Percentiles rank a stretch among this genome's conserved stretches.
phyloP scores from a whole-genome alignment of 2,888 invertebrate species.

The Agonopterix arenella region DNA sequence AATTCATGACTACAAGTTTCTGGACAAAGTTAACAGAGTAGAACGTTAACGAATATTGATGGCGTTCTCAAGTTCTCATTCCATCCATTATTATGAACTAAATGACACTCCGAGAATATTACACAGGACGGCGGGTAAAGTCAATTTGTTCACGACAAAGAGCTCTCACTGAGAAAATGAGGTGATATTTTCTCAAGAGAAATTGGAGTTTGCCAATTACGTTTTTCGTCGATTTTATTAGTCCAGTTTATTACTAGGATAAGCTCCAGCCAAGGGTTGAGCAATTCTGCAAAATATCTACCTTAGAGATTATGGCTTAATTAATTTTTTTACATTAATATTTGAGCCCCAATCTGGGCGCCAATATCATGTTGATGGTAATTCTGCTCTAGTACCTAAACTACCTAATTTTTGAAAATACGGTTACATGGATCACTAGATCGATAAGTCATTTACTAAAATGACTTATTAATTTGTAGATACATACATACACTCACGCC shows the following conservation, averaged over 20 bases:
- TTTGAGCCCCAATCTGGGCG: no score
- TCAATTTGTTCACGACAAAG: constrained; percentile 5
- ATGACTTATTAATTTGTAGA: no score
- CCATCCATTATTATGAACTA: constrained; percentile 3
- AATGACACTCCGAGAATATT: constrained; percentile 4
- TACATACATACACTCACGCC: no score
- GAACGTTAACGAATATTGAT: constrained; percentile 8
- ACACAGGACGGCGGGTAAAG: neutral
- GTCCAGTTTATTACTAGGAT: neutral
- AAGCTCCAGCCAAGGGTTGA: no score
- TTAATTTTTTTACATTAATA: no score
- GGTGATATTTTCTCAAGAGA: neutral
- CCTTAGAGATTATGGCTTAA: no score
- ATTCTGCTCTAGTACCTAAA: no score
- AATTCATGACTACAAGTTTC: neutral
- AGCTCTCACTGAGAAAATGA: neutral
- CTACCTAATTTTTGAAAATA: no score
- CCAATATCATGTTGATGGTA: no score
- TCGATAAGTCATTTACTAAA: no score
- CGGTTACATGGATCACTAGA: no score
- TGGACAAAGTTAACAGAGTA: neutral
- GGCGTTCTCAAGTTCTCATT: neutral
- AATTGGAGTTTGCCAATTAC: neutral
- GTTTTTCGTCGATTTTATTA: neutral
- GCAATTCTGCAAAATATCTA: no score